Conservation (phyloP, 2,888 invertebrate genomes). For the Mythimna vitellina region DNA sequence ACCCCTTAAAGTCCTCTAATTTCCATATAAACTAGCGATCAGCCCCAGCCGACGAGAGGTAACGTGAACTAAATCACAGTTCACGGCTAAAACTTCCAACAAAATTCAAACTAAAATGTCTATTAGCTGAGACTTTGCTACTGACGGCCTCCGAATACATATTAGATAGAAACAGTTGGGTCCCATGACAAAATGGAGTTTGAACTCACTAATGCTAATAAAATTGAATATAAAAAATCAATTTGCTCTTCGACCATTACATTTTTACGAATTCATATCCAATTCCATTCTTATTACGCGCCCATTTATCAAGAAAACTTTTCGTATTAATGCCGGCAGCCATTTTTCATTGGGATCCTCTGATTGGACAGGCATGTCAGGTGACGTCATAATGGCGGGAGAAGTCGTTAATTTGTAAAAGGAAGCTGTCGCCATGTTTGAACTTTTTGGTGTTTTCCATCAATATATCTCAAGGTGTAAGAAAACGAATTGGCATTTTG, state of each 20-base stretch:
- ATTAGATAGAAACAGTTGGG: conserved; percentile 33
- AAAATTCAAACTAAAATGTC: conserved; percentile 55
- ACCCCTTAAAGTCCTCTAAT: conserved; percentile 48
- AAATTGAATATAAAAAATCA: conserved; percentile 59
- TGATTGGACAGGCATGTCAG: conserved; percentile 79
- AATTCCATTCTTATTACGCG: conserved; percentile 70
- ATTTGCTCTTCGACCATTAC: conserved; percentile 48
- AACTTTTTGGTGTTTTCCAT: conserved; percentile 55
- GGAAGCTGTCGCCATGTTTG: conserved; percentile 51
- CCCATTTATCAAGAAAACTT: conserved; percentile 76
- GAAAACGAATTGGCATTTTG: conserved; percentile 37
- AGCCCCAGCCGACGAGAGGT: conserved; percentile 45
- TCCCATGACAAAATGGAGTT: conserved; percentile 45
- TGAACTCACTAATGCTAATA: conserved; percentile 49
- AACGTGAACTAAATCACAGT: conserved; percentile 43
- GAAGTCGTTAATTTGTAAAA: conserved; percentile 71
- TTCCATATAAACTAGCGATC: conserved; percentile 58
- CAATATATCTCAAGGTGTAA: conserved; percentile 50
- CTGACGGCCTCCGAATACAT: conserved; percentile 38
- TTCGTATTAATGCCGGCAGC: conserved; percentile 69
- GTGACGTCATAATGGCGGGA: conserved; percentile 73
- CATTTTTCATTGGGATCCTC: conserved; percentile 79
- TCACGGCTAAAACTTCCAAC: conserved; percentile 39
- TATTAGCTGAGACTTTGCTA: conserved; percentile 34
- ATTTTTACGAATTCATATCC: conserved; percentile 65